These are phyloP conservation scores for Chelonus formosanus DNA, from an alignment of 2,888 invertebrate species.

Conservation along the genomic window DNA sequence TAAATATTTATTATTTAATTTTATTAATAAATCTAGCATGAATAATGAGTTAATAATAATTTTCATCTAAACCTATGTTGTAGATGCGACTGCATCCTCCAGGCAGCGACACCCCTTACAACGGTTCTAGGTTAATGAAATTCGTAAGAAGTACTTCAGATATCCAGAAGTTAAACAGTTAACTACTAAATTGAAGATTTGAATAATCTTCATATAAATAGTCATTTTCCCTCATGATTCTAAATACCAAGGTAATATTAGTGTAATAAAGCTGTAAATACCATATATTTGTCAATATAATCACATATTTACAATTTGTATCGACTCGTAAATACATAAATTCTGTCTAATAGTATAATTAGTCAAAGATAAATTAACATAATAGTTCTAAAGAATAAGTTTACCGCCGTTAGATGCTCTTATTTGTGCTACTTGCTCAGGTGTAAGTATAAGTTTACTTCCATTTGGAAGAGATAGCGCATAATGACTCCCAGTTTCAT, in stretches of 20 bases:
- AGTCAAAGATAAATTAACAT: conserved; percentile 4
- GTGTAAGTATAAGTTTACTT: conserved; percentile 61
- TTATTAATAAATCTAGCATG: too few species aligned
- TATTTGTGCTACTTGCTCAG: conserved; percentile 63
- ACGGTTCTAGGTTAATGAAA: conserved; percentile 67
- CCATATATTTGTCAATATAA: too few species aligned
- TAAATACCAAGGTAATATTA: too few species aligned
- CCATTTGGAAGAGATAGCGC: conserved; percentile 62
- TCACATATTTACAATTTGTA: too few species aligned
- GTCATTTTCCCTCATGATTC: too few species aligned
- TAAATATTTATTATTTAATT: too few species aligned
- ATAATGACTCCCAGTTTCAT: conserved; percentile 62
- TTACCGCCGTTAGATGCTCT: conserved; percentile 63
- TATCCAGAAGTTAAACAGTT: background rate
- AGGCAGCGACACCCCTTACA: conserved; percentile 70
- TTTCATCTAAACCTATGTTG: conserved; percentile 46
- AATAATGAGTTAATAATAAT: background rate
- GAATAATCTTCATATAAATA: too few species aligned
- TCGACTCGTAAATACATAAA: too few species aligned
- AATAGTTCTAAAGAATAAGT: conserved; percentile 51
- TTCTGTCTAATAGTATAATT: too few species aligned
- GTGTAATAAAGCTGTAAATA: too few species aligned
- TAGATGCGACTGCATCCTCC: conserved; percentile 77
- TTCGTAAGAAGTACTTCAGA: conserved; percentile 57
- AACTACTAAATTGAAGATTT: too few species aligned